phyloP scores from a whole-genome alignment of 2,888 invertebrate species.

The Pristionchus japonicus region DNA sequence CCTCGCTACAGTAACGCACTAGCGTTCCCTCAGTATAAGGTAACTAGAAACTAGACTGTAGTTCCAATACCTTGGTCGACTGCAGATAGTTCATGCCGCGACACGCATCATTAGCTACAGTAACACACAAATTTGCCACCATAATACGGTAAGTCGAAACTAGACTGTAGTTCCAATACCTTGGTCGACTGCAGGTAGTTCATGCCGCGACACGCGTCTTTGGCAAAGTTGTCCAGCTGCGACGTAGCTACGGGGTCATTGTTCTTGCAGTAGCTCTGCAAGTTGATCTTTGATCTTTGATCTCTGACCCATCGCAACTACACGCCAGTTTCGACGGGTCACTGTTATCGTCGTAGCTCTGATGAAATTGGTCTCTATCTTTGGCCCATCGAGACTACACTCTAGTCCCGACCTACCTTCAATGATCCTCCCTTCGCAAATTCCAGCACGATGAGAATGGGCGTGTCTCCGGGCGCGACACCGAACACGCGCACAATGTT shows the following conservation, averaged over 20 bases:
- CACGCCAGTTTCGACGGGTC: not conserved
- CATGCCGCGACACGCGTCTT: slow-evolving; percentile 38
- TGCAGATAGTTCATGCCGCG: too few species aligned
- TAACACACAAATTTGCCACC: too few species aligned
- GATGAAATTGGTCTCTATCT: not conserved
- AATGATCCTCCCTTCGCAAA: slow-evolving; percentile 40
- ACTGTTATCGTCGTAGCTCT: not conserved
- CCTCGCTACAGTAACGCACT: too few species aligned
- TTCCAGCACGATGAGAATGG: slow-evolving; percentile 33
- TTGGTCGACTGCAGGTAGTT: slow-evolving; percentile 41
- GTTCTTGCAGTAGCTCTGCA: slow-evolving; percentile 44
- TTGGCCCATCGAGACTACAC: not conserved
- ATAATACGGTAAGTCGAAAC: too few species aligned
- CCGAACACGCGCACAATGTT: slow-evolving; percentile 40
- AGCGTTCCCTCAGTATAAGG: too few species aligned
- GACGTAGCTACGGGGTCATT: slow-evolving; percentile 21
- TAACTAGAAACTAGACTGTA: too few species aligned
- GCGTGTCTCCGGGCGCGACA: slow-evolving; percentile 25
- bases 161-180: too few species aligned
- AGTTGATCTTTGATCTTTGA: not conserved
- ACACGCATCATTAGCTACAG: too few species aligned
- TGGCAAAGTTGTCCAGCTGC: slow-evolving; percentile 16
- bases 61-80: too few species aligned
- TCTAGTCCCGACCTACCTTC: slow-evolving; percentile 13
- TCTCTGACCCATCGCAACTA: not conserved